phyloP scores from a whole-genome alignment of 2,797 vertebrate species.

The Microctenopoma stevenorrisi region DNA sequence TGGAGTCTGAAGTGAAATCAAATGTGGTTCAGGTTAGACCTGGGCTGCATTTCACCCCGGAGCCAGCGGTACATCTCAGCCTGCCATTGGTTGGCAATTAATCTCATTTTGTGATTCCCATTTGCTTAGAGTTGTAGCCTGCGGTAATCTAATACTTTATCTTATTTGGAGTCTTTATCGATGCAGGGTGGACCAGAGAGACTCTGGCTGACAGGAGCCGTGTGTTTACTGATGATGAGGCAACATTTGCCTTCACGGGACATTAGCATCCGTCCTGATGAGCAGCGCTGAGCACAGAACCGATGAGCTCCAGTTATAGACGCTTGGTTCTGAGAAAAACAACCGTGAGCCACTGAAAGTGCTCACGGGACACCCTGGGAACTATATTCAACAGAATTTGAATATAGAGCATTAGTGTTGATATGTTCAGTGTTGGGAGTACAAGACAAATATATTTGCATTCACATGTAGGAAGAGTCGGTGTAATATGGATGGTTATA shows the following conservation, averaged over 20 bases:
- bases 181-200: constrained; percentile 62
- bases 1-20: constrained; percentile 14
- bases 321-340: constrained; percentile 59
- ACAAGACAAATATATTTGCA: background rate
- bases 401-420: constrained; percentile 18
- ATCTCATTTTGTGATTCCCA: constrained; percentile 61
- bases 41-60: constrained; percentile 34
- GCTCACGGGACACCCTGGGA: constrained; percentile 21
- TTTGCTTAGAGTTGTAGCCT: constrained; percentile 57
- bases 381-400: constrained; percentile 1
- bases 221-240: constrained; percentile 77
- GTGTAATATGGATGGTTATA: background rate
- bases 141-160: constrained; percentile 66
- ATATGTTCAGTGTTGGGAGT: constrained; percentile 11
- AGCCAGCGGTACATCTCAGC: constrained; percentile 48
- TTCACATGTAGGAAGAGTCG: constrained; percentile 5
- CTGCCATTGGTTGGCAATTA: constrained; percentile 55
- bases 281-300: constrained; percentile 51
- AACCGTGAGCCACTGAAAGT: constrained; percentile 33
- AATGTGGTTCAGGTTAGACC: constrained; percentile 39
- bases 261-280: constrained; percentile 75
- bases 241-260: constrained; percentile 74
- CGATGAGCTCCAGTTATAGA: constrained; percentile 65
- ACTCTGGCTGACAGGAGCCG: constrained; percentile 60
- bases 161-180: constrained; percentile 70